A percentile compares a stretch with the other conserved stretches of the same genome.
phyloP scores from a whole-genome alignment of 2,113 vertebrate genomes.

The Burhinus oedicnemus region DNA sequence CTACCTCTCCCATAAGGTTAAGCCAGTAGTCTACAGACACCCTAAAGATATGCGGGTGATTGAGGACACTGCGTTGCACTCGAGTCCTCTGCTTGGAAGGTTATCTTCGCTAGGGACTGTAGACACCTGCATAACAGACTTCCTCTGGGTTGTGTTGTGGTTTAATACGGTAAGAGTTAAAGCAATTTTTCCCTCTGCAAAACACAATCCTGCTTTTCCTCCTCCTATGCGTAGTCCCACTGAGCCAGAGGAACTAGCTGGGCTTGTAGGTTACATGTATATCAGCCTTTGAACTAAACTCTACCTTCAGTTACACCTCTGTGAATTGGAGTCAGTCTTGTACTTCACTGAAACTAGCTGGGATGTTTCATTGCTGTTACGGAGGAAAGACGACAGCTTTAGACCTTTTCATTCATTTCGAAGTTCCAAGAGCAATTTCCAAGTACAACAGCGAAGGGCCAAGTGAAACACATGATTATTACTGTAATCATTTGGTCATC shows the following conservation, averaged over 20 bases:
- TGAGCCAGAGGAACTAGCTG: slow-evolving; percentile 25
- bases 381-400: background rate
- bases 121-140: background rate
- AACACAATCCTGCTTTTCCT: background rate
- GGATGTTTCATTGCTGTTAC: background rate
- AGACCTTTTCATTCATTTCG: background rate
- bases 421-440: background rate
- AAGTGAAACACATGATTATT: background rate
- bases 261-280: background rate
- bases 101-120: background rate
- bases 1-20: background rate
- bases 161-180: background rate
- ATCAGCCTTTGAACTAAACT: background rate
- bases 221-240: background rate
- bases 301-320: background rate
- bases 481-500: background rate
- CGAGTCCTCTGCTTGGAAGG: background rate
- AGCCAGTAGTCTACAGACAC: background rate
- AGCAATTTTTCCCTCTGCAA: background rate
- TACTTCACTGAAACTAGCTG: background rate
- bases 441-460: background rate
- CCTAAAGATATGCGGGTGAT: background rate
- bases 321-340: background rate
- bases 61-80: background rate
- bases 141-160: background rate